phyloP scores from a whole-genome alignment of 2,888 invertebrate species.

The Drosophila flavopinicola region DNA sequence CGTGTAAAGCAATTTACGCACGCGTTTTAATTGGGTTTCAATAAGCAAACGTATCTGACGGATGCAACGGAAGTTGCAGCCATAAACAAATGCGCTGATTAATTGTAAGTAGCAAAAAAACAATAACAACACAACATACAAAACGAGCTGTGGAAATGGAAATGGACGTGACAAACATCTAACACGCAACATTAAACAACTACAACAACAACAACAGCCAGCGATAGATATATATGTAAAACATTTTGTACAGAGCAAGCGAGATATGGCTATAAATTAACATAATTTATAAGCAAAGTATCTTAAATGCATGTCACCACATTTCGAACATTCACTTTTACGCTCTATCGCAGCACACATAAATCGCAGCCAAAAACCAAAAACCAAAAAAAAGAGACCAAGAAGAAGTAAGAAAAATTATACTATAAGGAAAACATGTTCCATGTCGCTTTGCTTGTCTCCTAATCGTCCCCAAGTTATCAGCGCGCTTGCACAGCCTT shows the following conservation, averaged over 20 bases:
- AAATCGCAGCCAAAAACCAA: constrained; percentile 36
- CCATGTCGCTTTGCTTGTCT: constrained; percentile 37
- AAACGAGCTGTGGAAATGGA: constrained; percentile 45
- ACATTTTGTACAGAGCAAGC: constrained; percentile 21
- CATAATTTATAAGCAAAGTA: constrained; percentile 75
- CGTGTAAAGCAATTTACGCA: constrained; percentile 72
- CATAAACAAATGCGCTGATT: constrained; percentile 44
- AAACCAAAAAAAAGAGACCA: constrained; percentile 3
- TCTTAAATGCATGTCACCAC: constrained; percentile 77
- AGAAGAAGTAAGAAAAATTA: constrained; percentile 24
- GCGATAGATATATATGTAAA: constrained; percentile 27
- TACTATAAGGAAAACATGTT: constrained; percentile 53
- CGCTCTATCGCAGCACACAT: constrained; percentile 65
- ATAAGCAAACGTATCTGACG: constrained; percentile 47
- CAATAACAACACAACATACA: constrained; percentile 10
- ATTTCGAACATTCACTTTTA: constrained; percentile 75
- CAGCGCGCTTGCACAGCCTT: constrained; percentile 36
- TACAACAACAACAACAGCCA: constrained; percentile 23
- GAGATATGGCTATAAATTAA: constrained; percentile 70
- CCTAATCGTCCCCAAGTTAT: constrained; percentile 61
- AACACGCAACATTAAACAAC: constrained; percentile 66
- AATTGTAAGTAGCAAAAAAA: constrained; percentile 39
- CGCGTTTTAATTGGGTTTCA: constrained; percentile 72
- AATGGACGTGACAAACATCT: constrained; percentile 58
- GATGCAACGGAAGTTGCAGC: constrained; percentile 52